These are phyloP conservation scores for Plotosus lineatus DNA, from an alignment of 2,113 vertebrate genomes.

Conservation along the genomic window DNA sequence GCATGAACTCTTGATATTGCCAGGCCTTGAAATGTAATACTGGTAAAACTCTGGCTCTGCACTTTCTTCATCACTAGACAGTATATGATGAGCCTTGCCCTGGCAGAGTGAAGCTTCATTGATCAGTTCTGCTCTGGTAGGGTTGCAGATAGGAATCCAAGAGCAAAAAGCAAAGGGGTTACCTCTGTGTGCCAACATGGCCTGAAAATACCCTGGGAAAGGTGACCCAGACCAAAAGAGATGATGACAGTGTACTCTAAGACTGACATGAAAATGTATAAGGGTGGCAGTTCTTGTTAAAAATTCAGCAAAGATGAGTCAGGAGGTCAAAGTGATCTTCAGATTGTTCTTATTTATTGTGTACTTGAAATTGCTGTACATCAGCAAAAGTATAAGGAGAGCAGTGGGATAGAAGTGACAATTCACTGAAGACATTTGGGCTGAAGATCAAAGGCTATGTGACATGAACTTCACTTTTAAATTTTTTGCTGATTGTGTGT, in stretches of 20 bases:
- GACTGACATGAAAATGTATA: slow-evolving; percentile 1
- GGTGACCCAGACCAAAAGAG: slow-evolving; percentile 29
- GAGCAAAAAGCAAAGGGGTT: slow-evolving; percentile 28
- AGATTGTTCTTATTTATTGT: not conserved
- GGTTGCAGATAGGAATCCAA: slow-evolving; percentile 46
- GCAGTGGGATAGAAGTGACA: no score
- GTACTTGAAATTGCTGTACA: not conserved
- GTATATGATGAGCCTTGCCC: slow-evolving; percentile 13
- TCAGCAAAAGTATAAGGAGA: not conserved
- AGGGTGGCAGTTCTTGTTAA: not conserved
- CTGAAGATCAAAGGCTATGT: no score
- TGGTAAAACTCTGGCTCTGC: slow-evolving; percentile 8
- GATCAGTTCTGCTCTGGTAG: slow-evolving; percentile 38
- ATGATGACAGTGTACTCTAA: slow-evolving; percentile 6
- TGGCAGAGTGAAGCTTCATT: slow-evolving; percentile 35
- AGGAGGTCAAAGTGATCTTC: not conserved
- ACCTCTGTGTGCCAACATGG: slow-evolving; percentile 24
- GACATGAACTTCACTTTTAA: no score
- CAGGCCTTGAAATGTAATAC: slow-evolving; percentile 27
- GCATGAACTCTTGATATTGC: slow-evolving; percentile 9
- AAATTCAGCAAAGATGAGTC: slow-evolving; percentile 6
- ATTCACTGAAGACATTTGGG: no score
- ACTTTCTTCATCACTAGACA: slow-evolving; percentile 23
- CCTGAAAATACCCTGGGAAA: slow-evolving; percentile 40
- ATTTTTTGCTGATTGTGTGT: no score